Conservation (phyloP, 1,140 invertebrate species). For the Cyclina sinensis region DNA sequence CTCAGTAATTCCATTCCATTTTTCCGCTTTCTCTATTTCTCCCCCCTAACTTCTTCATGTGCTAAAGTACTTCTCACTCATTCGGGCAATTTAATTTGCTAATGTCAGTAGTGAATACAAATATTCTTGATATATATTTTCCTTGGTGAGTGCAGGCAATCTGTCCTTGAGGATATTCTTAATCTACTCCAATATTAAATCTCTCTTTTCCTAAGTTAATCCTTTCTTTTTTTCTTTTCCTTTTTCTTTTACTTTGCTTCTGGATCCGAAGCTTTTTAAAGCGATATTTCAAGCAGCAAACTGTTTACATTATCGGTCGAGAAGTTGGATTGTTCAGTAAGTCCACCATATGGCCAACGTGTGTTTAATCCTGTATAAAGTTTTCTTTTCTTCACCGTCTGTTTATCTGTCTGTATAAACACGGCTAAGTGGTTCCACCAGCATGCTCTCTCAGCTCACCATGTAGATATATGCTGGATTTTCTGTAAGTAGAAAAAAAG, state of each 20-base stretch:
- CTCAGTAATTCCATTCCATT: slow-evolving; percentile 25
- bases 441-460: not conserved
- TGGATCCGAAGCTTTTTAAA: too few relatives aligned
- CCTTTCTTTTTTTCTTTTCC: not conserved
- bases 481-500: slow-evolving; percentile 4
- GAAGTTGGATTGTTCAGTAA: not conserved
- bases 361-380: slow-evolving; percentile 6
- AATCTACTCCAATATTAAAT: not conserved
- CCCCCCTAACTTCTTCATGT: not conserved
- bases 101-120: not conserved
- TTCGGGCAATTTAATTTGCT: slow-evolving; percentile 40
- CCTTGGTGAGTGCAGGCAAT: not conserved
- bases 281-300: not conserved
- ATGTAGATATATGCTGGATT: not conserved
- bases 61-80: not conserved
- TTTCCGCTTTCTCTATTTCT: slow-evolving; percentile 19
- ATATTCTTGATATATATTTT: not conserved
- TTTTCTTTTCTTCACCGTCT: not conserved
- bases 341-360: slow-evolving; percentile 17
- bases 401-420: not conserved
- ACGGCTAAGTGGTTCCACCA: not conserved
- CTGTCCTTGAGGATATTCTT: not conserved
- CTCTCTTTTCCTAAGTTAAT: not conserved
- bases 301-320: slow-evolving; percentile 8
- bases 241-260: not conserved